Evolutionary conservation across 2,888 invertebrate species (phyloP).

Genomic region (Noctua janthina): DNA sequence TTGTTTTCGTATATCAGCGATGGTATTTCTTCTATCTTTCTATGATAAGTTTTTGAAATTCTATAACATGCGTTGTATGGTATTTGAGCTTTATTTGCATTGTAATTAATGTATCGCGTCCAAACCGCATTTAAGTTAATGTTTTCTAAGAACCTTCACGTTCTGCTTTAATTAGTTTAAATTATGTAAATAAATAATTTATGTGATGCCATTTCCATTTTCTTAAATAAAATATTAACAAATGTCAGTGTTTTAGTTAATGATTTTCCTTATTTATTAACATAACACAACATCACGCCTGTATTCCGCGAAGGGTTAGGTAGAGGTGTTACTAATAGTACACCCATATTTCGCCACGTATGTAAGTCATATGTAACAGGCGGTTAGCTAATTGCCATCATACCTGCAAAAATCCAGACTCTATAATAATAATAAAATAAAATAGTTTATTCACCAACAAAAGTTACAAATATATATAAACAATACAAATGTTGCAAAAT

Average conservation of each 20-base stretch:
- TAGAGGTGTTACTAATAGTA: too few relatives aligned
- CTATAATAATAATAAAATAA: too few relatives aligned
- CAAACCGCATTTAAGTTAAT: constrained; percentile 74
- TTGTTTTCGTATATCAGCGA: not conserved
- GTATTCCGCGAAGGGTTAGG: too few relatives aligned
- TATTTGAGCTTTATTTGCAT: constrained; percentile 77
- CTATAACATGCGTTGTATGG: constrained; percentile 71
- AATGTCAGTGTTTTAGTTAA: constrained; percentile 61
- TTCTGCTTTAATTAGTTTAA: constrained; percentile 88
- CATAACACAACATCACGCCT: too few relatives aligned
- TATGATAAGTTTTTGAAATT: constrained; percentile 54
- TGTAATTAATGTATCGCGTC: constrained; percentile 68
- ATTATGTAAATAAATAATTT: constrained; percentile 87
- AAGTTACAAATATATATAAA: too few relatives aligned
- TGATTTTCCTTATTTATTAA: not conserved
- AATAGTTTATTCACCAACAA: too few relatives aligned
- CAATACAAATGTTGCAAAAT: too few relatives aligned
- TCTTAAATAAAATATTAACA: constrained; percentile 85
- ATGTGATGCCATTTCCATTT: constrained; percentile 78
- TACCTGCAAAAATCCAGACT: too few relatives aligned
- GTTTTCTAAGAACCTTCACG: constrained; percentile 80
- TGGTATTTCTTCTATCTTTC: constrained; percentile 31
- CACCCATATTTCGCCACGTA: too few relatives aligned
- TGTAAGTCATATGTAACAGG: too few relatives aligned
- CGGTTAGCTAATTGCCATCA: too few relatives aligned